Conservation (phyloP, 2,888 invertebrate genomes). For the Sminthurinus aureus region DNA sequence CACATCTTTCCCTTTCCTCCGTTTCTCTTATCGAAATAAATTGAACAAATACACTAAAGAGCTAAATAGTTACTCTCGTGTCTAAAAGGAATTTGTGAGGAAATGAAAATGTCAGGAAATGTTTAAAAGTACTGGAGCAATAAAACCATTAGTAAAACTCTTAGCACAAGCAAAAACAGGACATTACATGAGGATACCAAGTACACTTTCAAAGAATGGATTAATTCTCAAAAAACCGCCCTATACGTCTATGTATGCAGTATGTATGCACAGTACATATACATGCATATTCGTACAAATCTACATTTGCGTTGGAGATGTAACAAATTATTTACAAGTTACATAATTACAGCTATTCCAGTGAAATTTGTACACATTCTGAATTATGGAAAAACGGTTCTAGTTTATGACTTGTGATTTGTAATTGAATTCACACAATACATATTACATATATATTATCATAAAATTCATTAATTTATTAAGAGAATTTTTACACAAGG, state of each 20-base stretch:
- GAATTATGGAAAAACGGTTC: background rate
- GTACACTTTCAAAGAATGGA: constrained; percentile 1
- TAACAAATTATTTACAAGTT: too few species aligned
- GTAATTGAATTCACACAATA: background rate
- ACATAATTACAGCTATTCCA: too few species aligned
- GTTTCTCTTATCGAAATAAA: too few species aligned
- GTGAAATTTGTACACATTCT: too few species aligned
- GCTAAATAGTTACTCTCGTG: too few species aligned
- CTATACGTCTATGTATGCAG: background rate
- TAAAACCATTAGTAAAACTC: constrained; percentile 14
- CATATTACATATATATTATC: too few species aligned
- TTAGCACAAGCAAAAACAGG: background rate
- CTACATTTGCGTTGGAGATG: background rate
- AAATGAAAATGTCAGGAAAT: constrained; percentile 7
- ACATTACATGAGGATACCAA: background rate
- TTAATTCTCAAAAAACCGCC: background rate
- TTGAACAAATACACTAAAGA: too few species aligned
- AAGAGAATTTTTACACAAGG: too few species aligned
- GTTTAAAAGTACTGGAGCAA: background rate
- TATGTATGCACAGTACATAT: background rate
- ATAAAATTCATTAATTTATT: too few species aligned
- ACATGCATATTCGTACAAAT: background rate
- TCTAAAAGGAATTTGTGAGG: background rate
- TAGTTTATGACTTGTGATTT: background rate
- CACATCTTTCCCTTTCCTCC: too few species aligned